A percentile compares a stretch with the other conserved stretches of the same genome.
Conservation (phyloP, 2,113 vertebrate species). For the Trematocara stigmaticum region DNA sequence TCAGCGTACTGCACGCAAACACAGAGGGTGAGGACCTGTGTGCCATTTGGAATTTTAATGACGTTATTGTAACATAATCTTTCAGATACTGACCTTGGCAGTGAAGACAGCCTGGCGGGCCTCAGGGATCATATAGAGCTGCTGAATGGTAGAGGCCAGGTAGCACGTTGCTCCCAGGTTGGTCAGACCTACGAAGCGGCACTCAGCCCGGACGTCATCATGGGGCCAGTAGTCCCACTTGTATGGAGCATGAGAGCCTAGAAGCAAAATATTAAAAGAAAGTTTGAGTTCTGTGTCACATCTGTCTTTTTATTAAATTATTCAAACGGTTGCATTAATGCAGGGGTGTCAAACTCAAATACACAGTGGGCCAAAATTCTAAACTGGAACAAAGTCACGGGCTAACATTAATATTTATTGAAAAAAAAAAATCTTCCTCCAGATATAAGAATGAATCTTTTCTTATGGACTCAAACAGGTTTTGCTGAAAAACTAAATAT, state of each 20-base stretch:
- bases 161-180: slow-evolving; percentile 98
- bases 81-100: slow-evolving; percentile 80
- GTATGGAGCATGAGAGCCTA: slow-evolving; percentile 96
- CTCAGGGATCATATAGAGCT: slow-evolving; percentile 98
- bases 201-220: slow-evolving; percentile 94
- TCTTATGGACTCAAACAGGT: too few relatives aligned
- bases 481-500: too few relatives aligned
- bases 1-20: slow-evolving; percentile 84
- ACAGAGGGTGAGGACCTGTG: background rate
- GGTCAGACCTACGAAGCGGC: slow-evolving; percentile 94
- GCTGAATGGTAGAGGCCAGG: slow-evolving; percentile 97
- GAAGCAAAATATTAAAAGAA: background rate
- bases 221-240: slow-evolving; percentile 99
- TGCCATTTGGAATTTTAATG: background rate
- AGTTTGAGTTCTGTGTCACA: background rate
- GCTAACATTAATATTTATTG: background rate
- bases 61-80: fast-evolving
- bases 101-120: slow-evolving; percentile 97
- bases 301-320: background rate
- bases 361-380: background rate
- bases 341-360: background rate
- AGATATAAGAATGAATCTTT: too few relatives aligned
- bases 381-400: fast-evolving
- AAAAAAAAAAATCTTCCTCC: too few relatives aligned
- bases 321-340: background rate